These are phyloP conservation scores for Chrysomallon squamiferum DNA, from an alignment of 1,140 invertebrate species.

Conservation along the genomic window DNA sequence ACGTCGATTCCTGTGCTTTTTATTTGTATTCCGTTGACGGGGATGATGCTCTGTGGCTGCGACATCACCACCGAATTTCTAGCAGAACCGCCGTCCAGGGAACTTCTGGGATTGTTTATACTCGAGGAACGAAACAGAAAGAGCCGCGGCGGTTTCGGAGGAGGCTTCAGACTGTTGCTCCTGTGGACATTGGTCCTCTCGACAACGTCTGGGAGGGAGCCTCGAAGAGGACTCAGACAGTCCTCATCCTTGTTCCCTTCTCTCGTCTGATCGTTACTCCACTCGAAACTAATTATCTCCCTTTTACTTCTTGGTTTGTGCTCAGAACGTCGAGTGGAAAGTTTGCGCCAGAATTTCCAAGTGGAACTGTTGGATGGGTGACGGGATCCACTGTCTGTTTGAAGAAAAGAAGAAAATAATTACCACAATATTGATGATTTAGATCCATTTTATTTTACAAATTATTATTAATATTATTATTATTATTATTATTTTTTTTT, in stretches of 20 bases:
- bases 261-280: slow-evolving; percentile 5
- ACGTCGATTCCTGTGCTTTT: background rate
- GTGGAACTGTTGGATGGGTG: slow-evolving; percentile 18
- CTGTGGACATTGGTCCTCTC: slow-evolving; percentile 28
- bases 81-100: slow-evolving; percentile 18
- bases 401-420: too few species aligned
- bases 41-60: slow-evolving; percentile 1
- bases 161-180: slow-evolving; percentile 44
- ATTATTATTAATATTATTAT: too few species aligned
- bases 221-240: background rate
- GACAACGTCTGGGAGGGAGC: slow-evolving; percentile 37
- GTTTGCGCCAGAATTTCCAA: slow-evolving; percentile 44
- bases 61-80: slow-evolving; percentile 38
- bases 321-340: slow-evolving; percentile 23
- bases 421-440: too few species aligned
- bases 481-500: too few species aligned
- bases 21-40: too few species aligned
- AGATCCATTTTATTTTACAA: too few species aligned
- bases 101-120: slow-evolving; percentile 36
- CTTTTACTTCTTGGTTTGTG: slow-evolving; percentile 8
- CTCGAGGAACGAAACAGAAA: slow-evolving; percentile 49
- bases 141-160: slow-evolving; percentile 48
- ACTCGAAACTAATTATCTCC: background rate
- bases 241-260: background rate
- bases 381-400: too few species aligned